Evolutionary conservation across 2,888 invertebrate species (phyloP), one percentile per base, ranked within the genome.

Genomic region (Ceriagrion tenellum): DNA sequence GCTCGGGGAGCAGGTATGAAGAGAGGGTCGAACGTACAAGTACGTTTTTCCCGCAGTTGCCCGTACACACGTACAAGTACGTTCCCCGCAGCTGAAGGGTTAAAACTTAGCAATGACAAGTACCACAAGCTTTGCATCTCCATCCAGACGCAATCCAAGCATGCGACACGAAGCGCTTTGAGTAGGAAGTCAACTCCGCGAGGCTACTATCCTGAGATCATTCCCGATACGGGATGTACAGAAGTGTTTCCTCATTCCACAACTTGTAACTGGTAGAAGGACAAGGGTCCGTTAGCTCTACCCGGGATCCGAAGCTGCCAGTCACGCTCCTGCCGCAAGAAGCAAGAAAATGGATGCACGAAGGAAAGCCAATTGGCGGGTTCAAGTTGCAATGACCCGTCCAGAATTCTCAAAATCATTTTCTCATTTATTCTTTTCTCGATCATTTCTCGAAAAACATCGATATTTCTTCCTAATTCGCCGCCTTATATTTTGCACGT

Each of bases 231-330:
- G 69, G 69, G 13, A n/a, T n/a, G 69, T 8, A 69, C 69, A 69
- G 69, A 69, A 69, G 69, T 69, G n/a, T n/a, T 69, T 69, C 69
- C 69, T 69, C 69, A 69, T 69, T 69, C 69, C 69, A 59, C 59
- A 20, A 59, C 20, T 59, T 4, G 69, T 69, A n/a, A n/a, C 69
- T 69, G 69, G n/a, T 69, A 26, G 10, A 69, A 4, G 69, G 69
- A 26, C n/a, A 69, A 26, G 69, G 69, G 69, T 69, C 69, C 69
- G 69, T 69, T 69, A 69, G 69, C 26, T n/a, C 69, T 69, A 18
- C n/a, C n/a, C 12, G n/a, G 69, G 12, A n/a, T 8, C 69, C n/a
- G 26, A 69, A 10, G 69, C n/a, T 69, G 69, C 69, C 69, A 69
- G 26, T 69, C n/a, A n/a, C 69, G n/a, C 69, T 26, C 69, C n/a